Conservation (phyloP, 2,113 vertebrate species). For the Sciurus niger region DNA sequence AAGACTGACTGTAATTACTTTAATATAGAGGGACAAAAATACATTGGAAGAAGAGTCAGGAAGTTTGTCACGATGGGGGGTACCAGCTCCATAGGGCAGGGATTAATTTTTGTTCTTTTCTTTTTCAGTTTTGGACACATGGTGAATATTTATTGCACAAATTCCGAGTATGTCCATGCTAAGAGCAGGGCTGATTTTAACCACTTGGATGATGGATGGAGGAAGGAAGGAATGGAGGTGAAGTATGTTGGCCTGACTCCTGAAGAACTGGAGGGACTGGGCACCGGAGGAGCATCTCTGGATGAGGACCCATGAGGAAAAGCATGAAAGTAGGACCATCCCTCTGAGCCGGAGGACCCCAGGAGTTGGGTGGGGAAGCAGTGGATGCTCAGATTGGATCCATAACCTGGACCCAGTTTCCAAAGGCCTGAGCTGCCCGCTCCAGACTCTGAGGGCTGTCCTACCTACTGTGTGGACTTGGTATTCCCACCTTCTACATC, state of each 20-base stretch:
- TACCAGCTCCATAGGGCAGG: neutral
- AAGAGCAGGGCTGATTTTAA: neutral
- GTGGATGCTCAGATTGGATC: neutral
- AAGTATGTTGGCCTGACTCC: neutral
- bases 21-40: neutral
- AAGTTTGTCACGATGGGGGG: neutral
- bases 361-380: rapidly evolving
- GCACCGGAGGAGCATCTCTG: neutral
- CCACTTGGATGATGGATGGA: too few species aligned
- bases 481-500: rapidly evolving
- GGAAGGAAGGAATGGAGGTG: neutral
- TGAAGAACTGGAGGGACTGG: neutral
- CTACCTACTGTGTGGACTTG: neutral
- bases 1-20: neutral
- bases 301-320: neutral
- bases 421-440: neutral
- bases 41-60: neutral
- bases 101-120: neutral
- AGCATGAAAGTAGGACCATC: neutral
- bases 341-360: neutral
- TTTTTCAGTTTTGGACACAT: rapidly evolving
- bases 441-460: neutral
- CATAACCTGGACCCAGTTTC: neutral
- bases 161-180: neutral
- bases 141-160: rapidly evolving